Evolutionary conservation across 2,888 invertebrate species (phyloP).

Genomic region (Dasysyrphus tricinctus): DNA sequence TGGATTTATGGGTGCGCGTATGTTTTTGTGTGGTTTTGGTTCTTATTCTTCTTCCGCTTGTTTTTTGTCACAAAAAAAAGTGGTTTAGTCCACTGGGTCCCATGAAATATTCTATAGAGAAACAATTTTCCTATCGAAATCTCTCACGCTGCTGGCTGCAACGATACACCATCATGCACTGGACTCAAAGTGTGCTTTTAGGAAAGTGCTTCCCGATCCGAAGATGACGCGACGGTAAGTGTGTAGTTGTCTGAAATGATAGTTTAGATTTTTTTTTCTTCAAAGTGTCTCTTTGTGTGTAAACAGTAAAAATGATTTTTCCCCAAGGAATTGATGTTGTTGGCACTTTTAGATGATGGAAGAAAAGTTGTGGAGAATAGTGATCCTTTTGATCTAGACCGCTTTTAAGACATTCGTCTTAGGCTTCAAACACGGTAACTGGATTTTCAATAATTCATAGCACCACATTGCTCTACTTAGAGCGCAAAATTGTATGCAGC

Average conservation of each 20-base stretch:
- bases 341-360: conserved; percentile 10
- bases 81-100: conserved; percentile 43
- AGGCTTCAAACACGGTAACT: not conserved
- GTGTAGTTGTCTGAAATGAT: not conserved
- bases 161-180: not conserved
- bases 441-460: not conserved
- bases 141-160: conserved; percentile 43
- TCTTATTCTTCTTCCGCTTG: conserved; percentile 33
- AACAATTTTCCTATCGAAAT: conserved; percentile 43
- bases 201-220: not conserved
- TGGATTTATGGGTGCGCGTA: conserved; percentile 68
- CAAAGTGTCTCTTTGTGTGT: conserved; percentile 20
- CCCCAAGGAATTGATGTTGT: conserved; percentile 51
- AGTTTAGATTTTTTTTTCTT: conserved; percentile 12
- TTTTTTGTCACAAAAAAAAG: conserved; percentile 44
- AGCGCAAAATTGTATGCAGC: no score
- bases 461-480: not conserved
- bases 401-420: not conserved
- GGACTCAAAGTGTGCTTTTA: conserved; percentile 5
- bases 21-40: conserved; percentile 41
- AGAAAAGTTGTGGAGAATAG: not conserved
- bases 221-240: not conserved
- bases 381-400: conserved; percentile 15
- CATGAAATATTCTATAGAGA: conserved; percentile 39
- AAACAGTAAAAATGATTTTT: conserved; percentile 51